Base-by-base conservation (phyloP, 1,140 invertebrate species). In the Dendroctonus valens region DNA sequence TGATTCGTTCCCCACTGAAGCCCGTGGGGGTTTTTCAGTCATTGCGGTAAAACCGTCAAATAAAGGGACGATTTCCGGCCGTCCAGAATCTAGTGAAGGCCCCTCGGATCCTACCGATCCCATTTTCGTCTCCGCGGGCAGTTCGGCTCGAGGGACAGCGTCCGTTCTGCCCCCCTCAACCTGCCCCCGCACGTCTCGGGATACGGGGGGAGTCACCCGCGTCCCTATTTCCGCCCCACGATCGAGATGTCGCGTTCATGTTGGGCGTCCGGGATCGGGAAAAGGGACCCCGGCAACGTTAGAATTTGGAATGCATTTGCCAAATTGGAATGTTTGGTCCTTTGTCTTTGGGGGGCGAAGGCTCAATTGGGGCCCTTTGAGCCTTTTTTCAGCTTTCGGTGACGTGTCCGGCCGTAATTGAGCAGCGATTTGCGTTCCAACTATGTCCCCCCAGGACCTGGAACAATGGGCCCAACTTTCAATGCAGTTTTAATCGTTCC, bases 211-310 rank as follows among this genome's bases (percentile, higher is more conserved):
- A 51, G 39, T 59, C 52, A 9, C 60, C 64, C 44, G 59, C 44
- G 48, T 44, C 42, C 65, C 52, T 57, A 58, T 41, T 26, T 57
- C 57, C 66, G 57, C 62, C 69, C 67, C 65, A 65, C 67, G 67
- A 68, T 65, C 62, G 52, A 65, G 62, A 65, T 65, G 62, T 65
- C 62, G 62, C 62, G 62, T 41, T 58, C 62, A 46, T 65, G 52
- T 57, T 49, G 50, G 62, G 42, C 54, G 44, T 11, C 52, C 37
- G 52, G 60, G 40, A 49, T 26, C 26, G 26, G 26, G 26, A 26
- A 26, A 26, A 26, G 14, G 49, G 52, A 49, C 37, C 51, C 51
- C 46, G 37, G 59, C 59, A 40, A 55, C 49, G 11, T 65, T 65
- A 39, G 62, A 65, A 65, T 65, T 65, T 65, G 42, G 46, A 57